Conservation (phyloP, 35 echinoderm and acorn worm genomes). For the Heliocidaris erythrogramma region DNA sequence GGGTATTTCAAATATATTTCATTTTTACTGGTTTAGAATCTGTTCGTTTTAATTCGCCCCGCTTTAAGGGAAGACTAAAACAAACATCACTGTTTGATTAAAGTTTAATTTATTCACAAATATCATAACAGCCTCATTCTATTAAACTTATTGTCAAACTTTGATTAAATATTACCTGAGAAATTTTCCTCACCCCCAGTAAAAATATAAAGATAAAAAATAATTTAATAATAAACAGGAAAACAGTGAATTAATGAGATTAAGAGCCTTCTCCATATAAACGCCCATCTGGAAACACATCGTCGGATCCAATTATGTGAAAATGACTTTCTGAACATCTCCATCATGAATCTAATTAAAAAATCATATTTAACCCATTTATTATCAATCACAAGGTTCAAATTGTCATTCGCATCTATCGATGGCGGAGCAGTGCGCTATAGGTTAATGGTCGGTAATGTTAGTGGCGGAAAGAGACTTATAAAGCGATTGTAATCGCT, state of each 20-base stretch:
- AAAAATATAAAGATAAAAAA: not conserved
- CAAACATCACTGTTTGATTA: too few species aligned
- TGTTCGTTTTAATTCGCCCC: too few species aligned
- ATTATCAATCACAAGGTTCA: not conserved
- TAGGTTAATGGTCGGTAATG: not conserved
- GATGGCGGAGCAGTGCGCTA: not conserved
- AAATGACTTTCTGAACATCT: conserved; percentile 6
- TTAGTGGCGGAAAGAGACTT: not conserved
- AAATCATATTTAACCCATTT: not conserved
- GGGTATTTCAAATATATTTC: too few species aligned
- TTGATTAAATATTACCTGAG: not conserved
- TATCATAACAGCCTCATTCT: too few species aligned
- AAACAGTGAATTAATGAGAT: conserved; percentile 8
- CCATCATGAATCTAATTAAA: not conserved
- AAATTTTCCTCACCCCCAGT: not conserved
- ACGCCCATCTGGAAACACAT: not conserved
- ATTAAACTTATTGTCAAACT: too few species aligned
- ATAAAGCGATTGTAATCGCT: not conserved
- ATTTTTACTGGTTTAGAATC: too few species aligned
- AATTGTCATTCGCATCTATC: not conserved
- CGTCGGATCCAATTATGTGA: not conserved
- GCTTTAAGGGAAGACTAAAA: too few species aligned
- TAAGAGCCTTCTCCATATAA: not conserved
- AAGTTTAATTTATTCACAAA: too few species aligned
- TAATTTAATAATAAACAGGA: not conserved